These are phyloP conservation scores for Amphimallon solstitiale DNA, from an alignment of 2,888 invertebrate species.

Conservation along the genomic window DNA sequence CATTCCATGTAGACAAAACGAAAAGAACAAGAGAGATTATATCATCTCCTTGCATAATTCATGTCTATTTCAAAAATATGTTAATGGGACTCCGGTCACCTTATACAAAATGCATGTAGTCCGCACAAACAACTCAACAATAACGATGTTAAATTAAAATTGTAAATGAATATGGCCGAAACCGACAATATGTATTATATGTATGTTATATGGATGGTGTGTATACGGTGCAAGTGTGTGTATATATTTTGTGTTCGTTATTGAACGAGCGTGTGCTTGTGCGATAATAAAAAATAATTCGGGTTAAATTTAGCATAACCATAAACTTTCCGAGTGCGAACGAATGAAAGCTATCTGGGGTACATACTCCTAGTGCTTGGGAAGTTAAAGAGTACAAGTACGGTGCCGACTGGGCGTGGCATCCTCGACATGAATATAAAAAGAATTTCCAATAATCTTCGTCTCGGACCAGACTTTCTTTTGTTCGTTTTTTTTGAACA, in stretches of 20 bases:
- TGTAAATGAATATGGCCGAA: slow-evolving; percentile 28
- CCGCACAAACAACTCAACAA: slow-evolving; percentile 30
- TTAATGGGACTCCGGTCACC: slow-evolving; percentile 31
- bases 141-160: slow-evolving; percentile 35
- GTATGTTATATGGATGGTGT: slow-evolving; percentile 15
- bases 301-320: slow-evolving; percentile 35
- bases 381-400: slow-evolving; percentile 11
- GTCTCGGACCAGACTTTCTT: neutral
- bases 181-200: neutral
- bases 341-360: slow-evolving; percentile 25
- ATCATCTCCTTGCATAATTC: slow-evolving; percentile 35
- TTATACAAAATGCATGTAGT: slow-evolving; percentile 33
- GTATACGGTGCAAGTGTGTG: no score
- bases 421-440: slow-evolving; percentile 14
- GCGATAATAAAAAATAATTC: slow-evolving; percentile 32
- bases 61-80: slow-evolving; percentile 36
- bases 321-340: slow-evolving; percentile 17
- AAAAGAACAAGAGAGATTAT: slow-evolving; percentile 28
- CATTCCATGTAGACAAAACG: neutral
- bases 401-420: slow-evolving; percentile 30
- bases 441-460: slow-evolving; percentile 17
- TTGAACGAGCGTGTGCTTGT: slow-evolving; percentile 23
- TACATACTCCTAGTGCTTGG: slow-evolving; percentile 2
- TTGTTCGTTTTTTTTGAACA: neutral
- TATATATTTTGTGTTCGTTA: no score